Base-by-base conservation (phyloP, 2,888 invertebrate species). In the Chorisops tibialis region DNA sequence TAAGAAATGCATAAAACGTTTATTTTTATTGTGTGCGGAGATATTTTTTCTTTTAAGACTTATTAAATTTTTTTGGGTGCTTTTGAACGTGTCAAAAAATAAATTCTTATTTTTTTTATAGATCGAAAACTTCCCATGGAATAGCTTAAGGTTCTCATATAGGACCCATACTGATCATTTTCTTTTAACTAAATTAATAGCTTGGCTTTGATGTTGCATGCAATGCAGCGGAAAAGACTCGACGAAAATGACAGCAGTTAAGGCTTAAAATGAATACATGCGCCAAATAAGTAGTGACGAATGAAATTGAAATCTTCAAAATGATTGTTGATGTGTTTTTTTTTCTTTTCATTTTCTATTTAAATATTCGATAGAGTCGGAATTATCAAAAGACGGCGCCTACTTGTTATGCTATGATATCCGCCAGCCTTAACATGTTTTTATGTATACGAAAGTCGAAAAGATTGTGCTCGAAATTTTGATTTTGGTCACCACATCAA, bases 371-470 rank as follows among this genome's bases (percentile, higher is more conserved):
- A 9, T 7, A 30, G 7, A 9, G 9, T 30, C 30, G 30, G 56
- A 45, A 56, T 43, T 43, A 59, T 59, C 59, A 59, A 63, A 64
- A 64, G 64, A 47, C 58, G 61, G 64, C 64, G 64, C 64, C 64
- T 61, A 64, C 58, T 64, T 64, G 37, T 24, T 59, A 64, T 64
- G 61, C 63, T 39, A 18, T 19, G 52, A 22, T 52, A 41, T 47
- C 50, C 43, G 24, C 21, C 47, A 37, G 35, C 19, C 49, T 60
- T 63, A 64, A 58, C 50, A 61, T 64, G 59, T 59, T 61, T 58
- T 61, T 61, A 63, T 63, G 59, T 59, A 59, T 21, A 49, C 45
- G 35, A 24, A 45, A 41, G 2, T 43, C n/a, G 9, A 3, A 11
- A 22, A 12, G 14, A 35, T n/a, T 50, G 50, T 50, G 50, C 6